Evolutionary conservation across 1,140 invertebrate genomes (phyloP), one percentile per base, ranked within the genome.

Genomic region (Lordiphosa collinella): DNA sequence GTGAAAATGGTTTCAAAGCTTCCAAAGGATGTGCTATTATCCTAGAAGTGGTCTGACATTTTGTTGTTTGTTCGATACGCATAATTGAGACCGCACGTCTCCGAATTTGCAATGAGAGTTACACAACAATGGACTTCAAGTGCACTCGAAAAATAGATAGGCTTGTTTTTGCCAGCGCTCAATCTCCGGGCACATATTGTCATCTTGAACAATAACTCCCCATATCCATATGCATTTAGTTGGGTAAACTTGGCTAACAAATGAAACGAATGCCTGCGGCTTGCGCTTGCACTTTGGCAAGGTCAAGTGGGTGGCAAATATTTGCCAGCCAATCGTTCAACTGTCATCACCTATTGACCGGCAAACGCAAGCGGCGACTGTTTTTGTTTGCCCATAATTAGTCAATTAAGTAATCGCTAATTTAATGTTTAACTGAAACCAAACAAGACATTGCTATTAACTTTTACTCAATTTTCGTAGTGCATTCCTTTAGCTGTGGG

Each of bases 381-480:
- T 35, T 11, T 72, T 54, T 76, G 63, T 82, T 82, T 82, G 55
- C 44, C 49, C 59, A 78, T 69, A 72, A 69, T 84, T 84, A 82
- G 71, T 72, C 31, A 36, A 54, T 84, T 60, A 76, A 72, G 67
- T 84, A 76, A 76, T 73, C 58, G 67, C 56, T 67, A 63, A 72
- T 76, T 82, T 46, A 56, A 55, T 75, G 55, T 60, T 76, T 57
- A 63, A 43, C 54, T 72, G 57, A 61, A 55, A 22, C 62, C 57
- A 82, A 60, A 68, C 48, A 62, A 54, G 9, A 37, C 44, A 61
- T 61, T 71, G 51, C 58, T 64, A 43, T 67, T 54, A 61, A 70
- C 48, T 62, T 71, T 67, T 71, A 63, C 47, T 53, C 32, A 48
- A 53, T 43, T 41, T 41, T 14, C 11, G 38, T 29, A 13, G 50